Evolutionary conservation across 2,113 vertebrate genomes (phyloP).

Genomic region (Barbus barbus): DNA sequence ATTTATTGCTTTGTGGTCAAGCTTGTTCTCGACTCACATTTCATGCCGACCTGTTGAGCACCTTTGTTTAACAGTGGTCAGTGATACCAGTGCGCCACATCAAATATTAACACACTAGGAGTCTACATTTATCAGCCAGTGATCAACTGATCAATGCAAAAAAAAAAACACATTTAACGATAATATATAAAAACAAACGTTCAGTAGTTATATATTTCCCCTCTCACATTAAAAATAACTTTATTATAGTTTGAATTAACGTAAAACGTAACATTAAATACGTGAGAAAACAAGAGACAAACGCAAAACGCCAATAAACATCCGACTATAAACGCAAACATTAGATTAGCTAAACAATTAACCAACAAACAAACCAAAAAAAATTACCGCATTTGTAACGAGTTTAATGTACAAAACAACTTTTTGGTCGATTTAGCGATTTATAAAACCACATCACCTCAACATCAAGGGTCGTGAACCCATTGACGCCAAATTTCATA

Average conservation of each 20-base stretch:
- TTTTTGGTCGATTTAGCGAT: neutral
- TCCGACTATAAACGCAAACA: neutral
- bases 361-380: neutral
- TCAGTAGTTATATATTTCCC: accelerated
- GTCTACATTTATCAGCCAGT: neutral
- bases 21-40: conserved; percentile 78
- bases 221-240: neutral
- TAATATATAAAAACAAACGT: neutral
- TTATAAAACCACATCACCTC: conserved; percentile 25
- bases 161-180: neutral
- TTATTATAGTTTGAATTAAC: neutral
- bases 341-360: neutral
- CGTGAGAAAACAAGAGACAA: neutral
- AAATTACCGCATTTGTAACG: neutral
- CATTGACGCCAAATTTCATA: conserved; percentile 56
- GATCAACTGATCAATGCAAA: neutral
- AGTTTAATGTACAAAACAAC: neutral
- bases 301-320: neutral
- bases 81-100: conserved; percentile 21
- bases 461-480: conserved; percentile 52
- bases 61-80: conserved; percentile 64
- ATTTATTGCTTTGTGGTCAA: conserved; percentile 87
- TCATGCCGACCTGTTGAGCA: conserved; percentile 64
- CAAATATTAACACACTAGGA: conserved; percentile 21
- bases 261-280: no score